Base-by-base conservation (phyloP, 1,140 invertebrate species). In the Oedothorax gibbosus region DNA sequence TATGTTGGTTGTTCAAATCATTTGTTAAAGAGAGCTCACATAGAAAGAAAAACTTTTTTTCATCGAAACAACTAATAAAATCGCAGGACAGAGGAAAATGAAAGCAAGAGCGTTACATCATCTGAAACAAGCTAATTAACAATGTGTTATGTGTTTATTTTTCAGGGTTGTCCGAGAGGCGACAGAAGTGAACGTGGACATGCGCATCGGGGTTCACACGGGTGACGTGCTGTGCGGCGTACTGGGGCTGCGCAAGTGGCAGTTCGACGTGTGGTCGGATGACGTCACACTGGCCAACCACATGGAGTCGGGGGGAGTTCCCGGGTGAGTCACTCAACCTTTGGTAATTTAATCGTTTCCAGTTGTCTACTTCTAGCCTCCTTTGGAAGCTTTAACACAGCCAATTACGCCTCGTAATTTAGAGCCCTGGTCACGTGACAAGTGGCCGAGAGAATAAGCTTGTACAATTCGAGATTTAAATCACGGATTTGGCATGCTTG, bases 251-350 rank as follows among this genome's bases (percentile, higher is more conserved):
- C 83, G 89, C 7, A 89, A 91, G 56, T 92, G 92, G 87, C 92
- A 93, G 86, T 93, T 92, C 88, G 92, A 93, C 87, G 92, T 93
- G 7, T 93, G 91, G 91, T 91, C 91, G 7, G 91, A 92, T 88
- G 92, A 93, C 86, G 97, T 99, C 85, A 98, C 96, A 2, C 91
- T 98, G 35, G 97, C 97, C 54, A 99, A 98, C 91, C 94, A 97
- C 89, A 98, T 98, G 97, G 97, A 99, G 90, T 96, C 95, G 88
- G 96, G 96, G 0, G 97, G 97, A 35, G 93, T 96, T 80, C 96
- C 97, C 12, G 97, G 97, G 94, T 96, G 91, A 93, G 91, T 78
- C 35, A 9, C 53, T 12, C 4, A 7, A n/a, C n/a, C n/a, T n/a
- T n/a, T n/a, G n/a, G n/a, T n/a, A n/a, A n/a, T n/a, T n/a, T n/a